A percentile compares a stretch with the other conserved stretches of the same genome.
These are phyloP conservation scores for Sphaerodactylus townsendi DNA, from an alignment of 2,113 vertebrate species.

Conservation along the genomic window DNA sequence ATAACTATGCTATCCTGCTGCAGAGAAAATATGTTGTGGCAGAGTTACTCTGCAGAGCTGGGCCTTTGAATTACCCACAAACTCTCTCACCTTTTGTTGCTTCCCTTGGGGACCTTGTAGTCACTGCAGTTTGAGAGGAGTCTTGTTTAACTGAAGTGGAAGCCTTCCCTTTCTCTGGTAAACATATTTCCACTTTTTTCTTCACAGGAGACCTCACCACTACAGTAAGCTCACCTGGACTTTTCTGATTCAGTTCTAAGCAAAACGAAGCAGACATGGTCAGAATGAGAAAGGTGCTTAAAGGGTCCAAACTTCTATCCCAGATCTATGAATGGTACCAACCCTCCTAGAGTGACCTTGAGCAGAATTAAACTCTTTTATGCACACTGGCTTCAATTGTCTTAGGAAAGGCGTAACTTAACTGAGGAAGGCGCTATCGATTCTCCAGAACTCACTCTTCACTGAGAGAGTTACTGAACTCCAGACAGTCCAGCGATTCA, in stretches of 20 bases:
- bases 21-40: too few species aligned
- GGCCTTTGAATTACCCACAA: not conserved
- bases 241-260: not conserved
- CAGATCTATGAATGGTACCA: not conserved
- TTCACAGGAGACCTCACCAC: not conserved
- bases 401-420: too few species aligned
- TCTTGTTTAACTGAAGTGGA: not conserved
- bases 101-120: not conserved
- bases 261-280: not conserved
- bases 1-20: too few species aligned
- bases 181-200: not conserved
- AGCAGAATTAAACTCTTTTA: too few species aligned
- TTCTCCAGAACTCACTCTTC: not conserved
- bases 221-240: not conserved
- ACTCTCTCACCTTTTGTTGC: conserved; percentile 20
- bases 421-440: too few species aligned
- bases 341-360: not conserved
- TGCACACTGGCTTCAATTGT: too few species aligned
- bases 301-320: not conserved
- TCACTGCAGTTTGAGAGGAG: not conserved
- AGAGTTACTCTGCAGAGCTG: too few species aligned
- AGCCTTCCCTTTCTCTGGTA: not conserved
- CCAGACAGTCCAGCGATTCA: not conserved
- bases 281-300: not conserved
- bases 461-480: not conserved